Base-by-base conservation (phyloP, 2,888 invertebrate species). In the Eledona agricola region DNA sequence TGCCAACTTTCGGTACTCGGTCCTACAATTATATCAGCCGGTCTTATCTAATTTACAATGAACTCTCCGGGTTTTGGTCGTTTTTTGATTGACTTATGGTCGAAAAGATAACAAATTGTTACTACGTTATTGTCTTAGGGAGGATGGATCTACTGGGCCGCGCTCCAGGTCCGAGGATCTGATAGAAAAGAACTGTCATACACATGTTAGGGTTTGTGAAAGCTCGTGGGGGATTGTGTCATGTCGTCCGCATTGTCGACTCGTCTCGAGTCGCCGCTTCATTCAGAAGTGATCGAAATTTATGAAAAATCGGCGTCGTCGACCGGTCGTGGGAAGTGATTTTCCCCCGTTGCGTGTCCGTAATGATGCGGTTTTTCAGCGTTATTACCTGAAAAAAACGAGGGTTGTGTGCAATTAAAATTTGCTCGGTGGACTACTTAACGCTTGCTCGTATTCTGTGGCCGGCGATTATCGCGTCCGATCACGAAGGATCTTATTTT, bases 71-170 rank as follows among this genome's bases (percentile, higher is more conserved):
- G 62, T 68, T 67, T 70, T 67, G 65, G 57, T 68, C 58, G 56
- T 66, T 66, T 67, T 63, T 65, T 63, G 73, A 74, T 72, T 72
- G 72, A 74, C 60, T 72, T 72, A 71, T 70, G 63, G 67, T 59
- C 63, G 69, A 68, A 66, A 67, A 62, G 70, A 72, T 72, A 72
- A 71, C 74, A 74, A 74, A 73, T 74, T 74, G 72, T 69, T 72
- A 70, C 70, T 70, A 71, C 64, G 59, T 66, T 60, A 65, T 66
- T 65, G 62, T 64, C 58, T 59, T 54, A 61, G 58, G 53, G 26
- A 53, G 51, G 58, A 61, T 57, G 55, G 55, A 59, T 60, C 37
- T 57, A 58, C 58, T 56, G 26, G 40, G 20, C 12, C 35, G 35
- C n/a, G n/a, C n/a, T n/a, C n/a, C n/a, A n/a, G n/a, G 6, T 19